Evolutionary conservation across 2,113 vertebrate genomes (phyloP).

Genomic region (Machaerirhynchus nigripectus): DNA sequence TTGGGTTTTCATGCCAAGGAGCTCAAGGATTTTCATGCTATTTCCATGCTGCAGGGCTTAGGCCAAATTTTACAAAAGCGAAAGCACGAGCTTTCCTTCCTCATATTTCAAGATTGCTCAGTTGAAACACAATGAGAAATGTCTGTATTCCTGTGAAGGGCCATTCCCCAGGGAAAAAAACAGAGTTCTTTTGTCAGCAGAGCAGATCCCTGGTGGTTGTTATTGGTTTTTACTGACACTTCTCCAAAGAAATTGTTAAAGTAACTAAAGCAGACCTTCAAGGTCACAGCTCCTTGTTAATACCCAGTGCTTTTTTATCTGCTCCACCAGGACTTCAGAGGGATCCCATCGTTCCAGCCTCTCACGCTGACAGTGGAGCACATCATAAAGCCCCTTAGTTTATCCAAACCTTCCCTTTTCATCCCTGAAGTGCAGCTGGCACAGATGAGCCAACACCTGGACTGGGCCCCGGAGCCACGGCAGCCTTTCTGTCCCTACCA

Average conservation of each 20-base stretch:
- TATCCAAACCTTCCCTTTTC: neutral
- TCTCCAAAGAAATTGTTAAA: neutral
- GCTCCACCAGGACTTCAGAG: slow-evolving; percentile 66
- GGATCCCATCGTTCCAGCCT: slow-evolving; percentile 55
- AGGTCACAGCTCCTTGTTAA: neutral
- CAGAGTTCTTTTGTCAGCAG: neutral
- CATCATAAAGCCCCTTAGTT: slow-evolving; percentile 37
- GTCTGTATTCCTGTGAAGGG: neutral
- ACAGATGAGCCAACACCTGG: neutral
- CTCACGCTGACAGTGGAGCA: slow-evolving; percentile 66
- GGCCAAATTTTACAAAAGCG: neutral
- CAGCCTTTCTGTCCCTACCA: neutral
- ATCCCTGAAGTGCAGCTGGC: slow-evolving; percentile 24
- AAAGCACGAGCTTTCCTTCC: neutral
- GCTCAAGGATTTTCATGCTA: neutral
- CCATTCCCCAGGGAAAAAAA: neutral
- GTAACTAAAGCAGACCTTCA: neutral
- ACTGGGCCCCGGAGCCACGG: neutral
- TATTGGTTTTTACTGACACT: neutral
- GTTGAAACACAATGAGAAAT: neutral
- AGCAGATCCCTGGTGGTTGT: neutral
- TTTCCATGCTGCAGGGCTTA: neutral
- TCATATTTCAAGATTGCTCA: neutral
- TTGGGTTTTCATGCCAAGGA: neutral
- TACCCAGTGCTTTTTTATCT: neutral